Conservation (phyloP, 23 tunicate genomes). For the Styela clava region DNA sequence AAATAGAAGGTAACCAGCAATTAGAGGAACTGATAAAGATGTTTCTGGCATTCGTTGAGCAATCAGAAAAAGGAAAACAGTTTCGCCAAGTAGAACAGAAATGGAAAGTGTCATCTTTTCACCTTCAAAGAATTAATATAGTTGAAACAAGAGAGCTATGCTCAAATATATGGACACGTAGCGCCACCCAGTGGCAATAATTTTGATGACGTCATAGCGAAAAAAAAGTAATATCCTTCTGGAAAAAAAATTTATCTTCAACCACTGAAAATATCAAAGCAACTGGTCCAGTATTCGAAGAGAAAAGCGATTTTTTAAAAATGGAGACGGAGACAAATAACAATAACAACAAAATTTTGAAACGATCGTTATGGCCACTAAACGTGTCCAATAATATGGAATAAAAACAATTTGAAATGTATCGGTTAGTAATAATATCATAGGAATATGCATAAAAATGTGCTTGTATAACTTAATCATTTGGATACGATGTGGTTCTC, state of each 20-base stretch:
- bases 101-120: slow-evolving; percentile 99
- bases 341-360: too few relatives aligned
- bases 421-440: too few relatives aligned
- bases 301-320: too few relatives aligned
- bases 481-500: background rate
- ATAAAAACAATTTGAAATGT: background rate
- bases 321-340: too few relatives aligned
- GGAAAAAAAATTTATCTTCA: too few relatives aligned
- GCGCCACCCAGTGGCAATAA: too few relatives aligned
- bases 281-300: too few relatives aligned
- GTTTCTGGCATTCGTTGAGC: slow-evolving; percentile 99
- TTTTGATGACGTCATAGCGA: too few relatives aligned
- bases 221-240: too few relatives aligned
- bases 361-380: too few relatives aligned
- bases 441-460: too few relatives aligned
- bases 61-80: slow-evolving; percentile 96
- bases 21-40: slow-evolving; percentile 92
- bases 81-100: slow-evolving; percentile 93
- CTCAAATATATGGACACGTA: background rate
- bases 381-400: background rate
- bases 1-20: slow-evolving; percentile 91
- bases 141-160: background rate
- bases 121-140: slow-evolving; percentile 52
- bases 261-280: too few relatives aligned
- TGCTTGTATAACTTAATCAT: background rate